Base-by-base conservation (phyloP, 2,113 vertebrate genomes). In the Chaenogobius annularis region DNA sequence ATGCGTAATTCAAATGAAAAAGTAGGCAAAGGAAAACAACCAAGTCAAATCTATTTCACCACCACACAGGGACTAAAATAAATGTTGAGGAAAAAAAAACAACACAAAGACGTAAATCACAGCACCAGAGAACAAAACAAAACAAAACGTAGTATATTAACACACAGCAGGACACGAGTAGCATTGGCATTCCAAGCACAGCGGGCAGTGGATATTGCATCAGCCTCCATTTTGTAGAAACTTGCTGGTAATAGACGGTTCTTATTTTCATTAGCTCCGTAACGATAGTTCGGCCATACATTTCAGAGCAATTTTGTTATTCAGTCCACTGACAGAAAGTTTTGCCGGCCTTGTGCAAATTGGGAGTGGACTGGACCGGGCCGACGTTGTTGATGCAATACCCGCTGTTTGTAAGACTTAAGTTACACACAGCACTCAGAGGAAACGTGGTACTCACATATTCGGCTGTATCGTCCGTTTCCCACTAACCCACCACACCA, bases 391-490 rank as follows among this genome's bases (percentile, higher is more conserved):
- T 91, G 91, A 91, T 93, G 91, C 91, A 94, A 90, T 85, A 89
- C 69, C 88, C 80, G 64, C 77, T 83, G 84, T 83, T 75, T 62
- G 79, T 58, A 73, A 44, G 48, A 50, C 54, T 62, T 70, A 55
- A 76, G 64, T 77, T 70, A 90, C 82, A 86, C 70, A 85, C 70
- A 85, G 84, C 91, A 92, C 84, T 86, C 86, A 72, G 82, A 80
- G 69, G 35, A 86, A 83, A 82, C 77, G 70, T 87, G 58, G 14
- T 94, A 95, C 98, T 99, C 90, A 99, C 98, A 58, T 99, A 99
- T 95, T 99, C 97, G 67, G 97, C 96, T 61, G 95, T 98, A 91
- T 98, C 95, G 91, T 99, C 98, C 89, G 87, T 98, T 95, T 98
- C 98, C 97, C 96, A 99, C 98, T 99, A 95, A 92, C 91, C 88